These are phyloP conservation scores for Lepidochrysops patricia DNA, from an alignment of 2,888 invertebrate species.

Conservation along the genomic window DNA sequence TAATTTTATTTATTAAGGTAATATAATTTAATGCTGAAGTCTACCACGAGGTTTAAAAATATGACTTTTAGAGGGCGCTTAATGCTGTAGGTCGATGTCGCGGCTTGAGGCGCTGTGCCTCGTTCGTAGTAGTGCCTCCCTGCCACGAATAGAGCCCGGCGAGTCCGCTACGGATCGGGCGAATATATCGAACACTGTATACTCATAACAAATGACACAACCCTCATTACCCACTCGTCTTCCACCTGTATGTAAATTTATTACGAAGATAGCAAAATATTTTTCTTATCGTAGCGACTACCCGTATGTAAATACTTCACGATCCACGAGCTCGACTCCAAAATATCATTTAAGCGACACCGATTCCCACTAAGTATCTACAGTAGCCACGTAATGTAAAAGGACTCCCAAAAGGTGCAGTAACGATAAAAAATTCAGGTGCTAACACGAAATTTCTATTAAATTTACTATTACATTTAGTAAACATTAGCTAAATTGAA, in stretches of 20 bases:
- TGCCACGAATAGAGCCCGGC: neutral
- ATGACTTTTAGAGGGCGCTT: too few species aligned
- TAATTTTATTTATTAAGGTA: too few species aligned
- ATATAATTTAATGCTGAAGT: too few species aligned
- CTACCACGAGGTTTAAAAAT: too few species aligned
- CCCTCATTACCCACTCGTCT: conserved; percentile 62
- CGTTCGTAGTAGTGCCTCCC: too few species aligned
- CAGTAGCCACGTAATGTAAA: conserved; percentile 39
- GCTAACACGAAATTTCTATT: conserved; percentile 50
- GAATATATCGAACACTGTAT: conserved; percentile 53
- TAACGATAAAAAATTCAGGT: conserved; percentile 53
- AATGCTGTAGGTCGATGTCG: too few species aligned
- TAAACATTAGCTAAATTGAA: conserved; percentile 58
- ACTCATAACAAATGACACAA: conserved; percentile 68
- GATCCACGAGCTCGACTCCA: conserved; percentile 27
- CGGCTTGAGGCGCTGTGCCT: too few species aligned
- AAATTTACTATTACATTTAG: conserved; percentile 57
- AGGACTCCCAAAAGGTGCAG: conserved; percentile 52
- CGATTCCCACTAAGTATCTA: conserved; percentile 29
- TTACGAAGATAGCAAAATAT: conserved; percentile 17
- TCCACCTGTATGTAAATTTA: conserved; percentile 48
- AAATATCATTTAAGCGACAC: conserved; percentile 30
- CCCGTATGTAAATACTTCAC: conserved; percentile 27
- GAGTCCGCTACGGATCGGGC: conserved; percentile 42
- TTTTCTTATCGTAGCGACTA: conserved; percentile 26